Conservation (phyloP, 2,888 invertebrate species). For the Stenodera caucasica region DNA sequence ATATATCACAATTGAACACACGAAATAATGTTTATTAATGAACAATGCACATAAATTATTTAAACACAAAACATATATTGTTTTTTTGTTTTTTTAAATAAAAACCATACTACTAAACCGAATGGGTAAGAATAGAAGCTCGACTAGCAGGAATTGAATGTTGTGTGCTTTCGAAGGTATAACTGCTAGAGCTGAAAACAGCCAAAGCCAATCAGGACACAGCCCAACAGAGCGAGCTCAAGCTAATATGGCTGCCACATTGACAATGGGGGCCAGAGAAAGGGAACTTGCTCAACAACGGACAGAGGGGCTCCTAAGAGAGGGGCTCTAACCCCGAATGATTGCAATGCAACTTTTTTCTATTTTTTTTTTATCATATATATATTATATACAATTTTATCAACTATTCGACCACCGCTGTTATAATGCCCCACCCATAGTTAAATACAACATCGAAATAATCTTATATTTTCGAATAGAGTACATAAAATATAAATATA, state of each 20-base stretch:
- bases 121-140: slow-evolving; percentile 45
- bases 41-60: slow-evolving; percentile 38
- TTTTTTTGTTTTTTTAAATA: slow-evolving; percentile 19
- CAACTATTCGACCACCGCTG: slow-evolving; percentile 22
- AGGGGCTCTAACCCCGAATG: slow-evolving; percentile 50
- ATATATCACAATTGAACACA: slow-evolving; percentile 35
- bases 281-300: slow-evolving; percentile 50
- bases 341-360: slow-evolving; percentile 39
- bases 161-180: slow-evolving; percentile 44
- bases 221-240: slow-evolving; percentile 55
- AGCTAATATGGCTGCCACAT: slow-evolving; percentile 58
- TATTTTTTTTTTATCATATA: too few relatives aligned
- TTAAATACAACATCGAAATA: background rate
- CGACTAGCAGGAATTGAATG: slow-evolving; percentile 43
- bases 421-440: slow-evolving; percentile 10
- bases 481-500: slow-evolving; percentile 1
- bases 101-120: slow-evolving; percentile 23
- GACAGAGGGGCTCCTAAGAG: slow-evolving; percentile 46
- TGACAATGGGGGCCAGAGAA: slow-evolving; percentile 56
- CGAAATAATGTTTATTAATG: background rate
- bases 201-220: slow-evolving; percentile 57
- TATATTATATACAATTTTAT: slow-evolving; percentile 12
- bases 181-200: slow-evolving; percentile 53
- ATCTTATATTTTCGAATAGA: background rate
- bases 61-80: slow-evolving; percentile 46